Base-by-base conservation (phyloP, 2,113 vertebrate genomes). In the Talpa occidentalis region DNA sequence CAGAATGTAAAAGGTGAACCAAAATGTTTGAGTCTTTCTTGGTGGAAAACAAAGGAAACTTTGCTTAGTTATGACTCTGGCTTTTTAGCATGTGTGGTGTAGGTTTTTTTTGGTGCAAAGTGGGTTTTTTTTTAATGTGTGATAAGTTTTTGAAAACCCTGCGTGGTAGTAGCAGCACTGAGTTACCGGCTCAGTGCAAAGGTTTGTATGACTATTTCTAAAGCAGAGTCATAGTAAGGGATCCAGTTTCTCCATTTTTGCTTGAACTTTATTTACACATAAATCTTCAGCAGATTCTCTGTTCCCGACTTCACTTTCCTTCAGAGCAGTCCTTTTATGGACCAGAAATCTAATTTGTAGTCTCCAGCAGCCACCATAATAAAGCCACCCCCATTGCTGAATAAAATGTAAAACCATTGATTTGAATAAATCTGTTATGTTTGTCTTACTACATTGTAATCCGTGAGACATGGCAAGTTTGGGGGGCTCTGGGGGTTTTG, bases 371-470 rank as follows among this genome's bases (percentile, higher is more conserved):
- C 74, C 73, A 44, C 94, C 88, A 89, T 96, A 95, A 97, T 82
- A 96, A 98, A 97, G 90, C 95, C 94, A 28, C 85, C 10, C 15
- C 96, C 0, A 54, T 97, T 96, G 91, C 52, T 35, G 96, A 97
- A 96, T 93, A 92, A 96, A 96, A 96, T 96, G 94, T 94, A 96
- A 97, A 96, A 88, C 94, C 16, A 0, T 97, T 96, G 97, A 83
- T 97, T 97, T 95, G 97, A 96, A 90, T 94, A 96, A 96, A 96
- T 97, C 88, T 92, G 59, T 97, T 97, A 87, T 94, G 89, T 97
- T 97, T 98, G 93, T 77, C 89, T 91, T 94, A 80, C 49, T 94
- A 83, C 86, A 64, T 21, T 95, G 87, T 93, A 94, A 96, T 96
- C 56, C 35, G 59, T 95, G 97, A 95, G 91, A 64, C 90, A 92